Base-by-base conservation (phyloP, 1,140 invertebrate genomes). In the Dinoponera quadriceps region DNA sequence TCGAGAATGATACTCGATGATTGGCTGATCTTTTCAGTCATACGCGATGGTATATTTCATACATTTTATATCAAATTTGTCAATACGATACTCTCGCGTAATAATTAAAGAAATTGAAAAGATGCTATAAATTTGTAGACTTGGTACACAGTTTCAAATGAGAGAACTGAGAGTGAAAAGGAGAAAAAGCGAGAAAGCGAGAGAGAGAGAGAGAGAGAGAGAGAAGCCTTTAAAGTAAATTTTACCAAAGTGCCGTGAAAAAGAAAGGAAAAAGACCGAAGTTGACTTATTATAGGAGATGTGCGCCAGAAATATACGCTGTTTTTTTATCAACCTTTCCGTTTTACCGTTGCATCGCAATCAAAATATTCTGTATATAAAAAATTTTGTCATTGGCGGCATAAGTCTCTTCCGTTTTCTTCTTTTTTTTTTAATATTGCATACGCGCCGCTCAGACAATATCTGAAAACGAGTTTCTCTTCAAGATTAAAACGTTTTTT, bases 211-310 rank as follows among this genome's bases (percentile, higher is more conserved):
- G 25, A 59, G 27, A 27, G 2, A 66, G 65, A 48, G 18, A 68
- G 38, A 77, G 69, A 63, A 83, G 54, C 75, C 51, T 87, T 49
- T 55, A 77, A 90, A 85, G 73, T 84, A 80, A 84, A 90, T 78
- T 85, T 68, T 90, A 91, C 86, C 86, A 66, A 90, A 91, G 85
- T 90, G 89, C 88, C 87, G 85, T 86, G 74, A 86, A 88, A 44
- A 33, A 33, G 11, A 44, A 9, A 11, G 11, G 11, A 0, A 9
- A 4, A 73, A 81, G 75, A 82, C 60, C 60, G 68, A 88, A 62
- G 77, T 88, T 73, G 51, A 87, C 82, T 88, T 75, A 85, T 87
- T 78, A 66, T 69, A 63, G 25, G 29, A 48, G 63, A 63, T 80
- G 25, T 54, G 25, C 72, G 82, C 54, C 27, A 62, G 69, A 49